Evolutionary conservation across 30 jellyfish, hydroid and myxozoan genomes (phyloP), one percentile per base, ranked within the genome.

Genomic region (Nemopilema nomurai): DNA sequence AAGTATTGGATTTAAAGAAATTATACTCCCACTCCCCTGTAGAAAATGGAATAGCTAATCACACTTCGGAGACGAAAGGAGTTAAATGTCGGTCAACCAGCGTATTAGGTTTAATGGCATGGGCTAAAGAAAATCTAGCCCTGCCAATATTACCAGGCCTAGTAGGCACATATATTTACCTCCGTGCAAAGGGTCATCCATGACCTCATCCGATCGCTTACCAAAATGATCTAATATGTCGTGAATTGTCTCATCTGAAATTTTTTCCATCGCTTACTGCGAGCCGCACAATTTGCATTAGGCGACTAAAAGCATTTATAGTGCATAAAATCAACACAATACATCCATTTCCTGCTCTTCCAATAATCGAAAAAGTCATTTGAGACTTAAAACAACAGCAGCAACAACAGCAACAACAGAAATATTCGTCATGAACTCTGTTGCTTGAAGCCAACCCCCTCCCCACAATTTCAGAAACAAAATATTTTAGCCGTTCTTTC

Each of bases 201-300:
- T 3, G 3, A 18, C 19, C 51, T 23, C 85, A 74, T 31, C 41
- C 30, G 79, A 49, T 25, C 71, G 31, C 16, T 71, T 32, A 13
- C 95, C 95, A 69, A 51, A 86, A 51, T 71, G 65, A 49, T 86
- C 95, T 8, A 86, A 52, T n/a, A 86, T 76, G 17, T 32, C 28
- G 70, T 86, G 85, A 75, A 86, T 86, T n/a, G 77, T 89, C 28
- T 86, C 84, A 51, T 67, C 95, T n/a, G 95, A 76, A 13, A 86
- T 17, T 63, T 69, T 86, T 67, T 74, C 79, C 89, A 80, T 80
- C 0, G n/a, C 67, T n/a, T 41, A 13, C 13, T 3, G 13, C 57
- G 13, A 41, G 13, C 13, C 57, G n/a, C 57, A 41, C 57, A 41
- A 41, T 3, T 41, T 13, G 6, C 6, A 3, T 13, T 3, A 13